Conservation (phyloP, 2,888 invertebrate genomes). For the Callinectes sapidus region DNA sequence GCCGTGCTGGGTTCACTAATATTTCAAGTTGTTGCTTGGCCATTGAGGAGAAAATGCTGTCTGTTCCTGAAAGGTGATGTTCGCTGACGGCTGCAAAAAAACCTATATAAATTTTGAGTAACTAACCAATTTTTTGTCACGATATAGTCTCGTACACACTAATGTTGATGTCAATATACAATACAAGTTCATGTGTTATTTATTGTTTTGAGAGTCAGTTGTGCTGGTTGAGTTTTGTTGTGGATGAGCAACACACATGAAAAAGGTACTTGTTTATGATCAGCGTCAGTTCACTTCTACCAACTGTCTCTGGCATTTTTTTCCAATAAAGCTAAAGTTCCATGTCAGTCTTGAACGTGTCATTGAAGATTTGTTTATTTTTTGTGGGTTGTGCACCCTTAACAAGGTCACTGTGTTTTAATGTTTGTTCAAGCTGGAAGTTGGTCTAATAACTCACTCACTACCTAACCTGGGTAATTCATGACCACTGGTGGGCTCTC, state of each 20-base stretch:
- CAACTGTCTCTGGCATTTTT: constrained; percentile 35
- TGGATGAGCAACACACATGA: constrained; percentile 10
- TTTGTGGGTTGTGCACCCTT: constrained; percentile 19
- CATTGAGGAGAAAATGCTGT: constrained; percentile 48
- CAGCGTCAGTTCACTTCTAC: constrained; percentile 29
- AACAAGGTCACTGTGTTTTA: constrained; percentile 37
- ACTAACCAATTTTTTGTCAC: constrained; percentile 66
- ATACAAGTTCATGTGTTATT: constrained; percentile 55
- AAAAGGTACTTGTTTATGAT: constrained; percentile 36
- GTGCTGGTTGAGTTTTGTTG: constrained; percentile 54
- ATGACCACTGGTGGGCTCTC: constrained; percentile 7
- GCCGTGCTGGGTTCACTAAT: not conserved
- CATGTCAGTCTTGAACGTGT: constrained; percentile 21
- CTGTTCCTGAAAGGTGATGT: constrained; percentile 71
- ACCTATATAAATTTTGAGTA: constrained; percentile 52
- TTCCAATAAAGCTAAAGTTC: constrained; percentile 46
- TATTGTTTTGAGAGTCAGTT: constrained; percentile 59
- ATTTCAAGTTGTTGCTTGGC: constrained; percentile 57
- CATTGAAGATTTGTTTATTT: constrained; percentile 6
- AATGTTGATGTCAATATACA: constrained; percentile 62
- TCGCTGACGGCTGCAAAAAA: constrained; percentile 53
- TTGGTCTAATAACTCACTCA: constrained; percentile 8
- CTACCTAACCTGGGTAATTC: not conserved
- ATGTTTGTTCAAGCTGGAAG: constrained; percentile 33
- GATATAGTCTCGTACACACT: constrained; percentile 66